phyloP scores from a whole-genome alignment of 2,797 vertebrate genomes.

The Mormyrus hasselquistii region DNA sequence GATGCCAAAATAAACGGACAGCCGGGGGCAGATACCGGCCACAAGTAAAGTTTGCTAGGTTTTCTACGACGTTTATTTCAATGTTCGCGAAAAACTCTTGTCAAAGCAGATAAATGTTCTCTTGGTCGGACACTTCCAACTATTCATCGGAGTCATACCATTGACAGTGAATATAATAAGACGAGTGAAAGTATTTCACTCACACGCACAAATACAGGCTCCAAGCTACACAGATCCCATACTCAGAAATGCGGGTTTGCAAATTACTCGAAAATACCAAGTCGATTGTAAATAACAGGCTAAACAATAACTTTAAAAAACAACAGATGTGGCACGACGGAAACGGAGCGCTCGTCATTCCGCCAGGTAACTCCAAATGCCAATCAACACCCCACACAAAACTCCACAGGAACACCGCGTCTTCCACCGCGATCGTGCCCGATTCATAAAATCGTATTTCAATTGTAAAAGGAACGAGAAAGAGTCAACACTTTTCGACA shows the following conservation, averaged over 20 bases:
- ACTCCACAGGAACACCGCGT: background rate
- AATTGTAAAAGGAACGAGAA: background rate
- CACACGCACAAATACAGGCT: background rate
- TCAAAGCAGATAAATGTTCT: background rate
- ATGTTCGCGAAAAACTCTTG: background rate
- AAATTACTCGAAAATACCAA: background rate
- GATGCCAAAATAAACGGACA: background rate
- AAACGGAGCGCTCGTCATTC: background rate
- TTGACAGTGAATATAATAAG: background rate
- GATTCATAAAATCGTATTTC: background rate
- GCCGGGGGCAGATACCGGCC: background rate
- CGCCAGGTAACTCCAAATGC: background rate
- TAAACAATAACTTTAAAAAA: background rate
- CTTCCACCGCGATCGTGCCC: background rate
- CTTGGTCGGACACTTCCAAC: background rate
- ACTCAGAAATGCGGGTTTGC: background rate
- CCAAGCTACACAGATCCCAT: background rate
- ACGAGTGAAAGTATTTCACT: background rate
- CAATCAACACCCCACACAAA: background rate
- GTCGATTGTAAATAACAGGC: background rate
- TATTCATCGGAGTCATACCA: background rate
- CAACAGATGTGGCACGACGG: background rate
- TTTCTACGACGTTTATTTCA: background rate
- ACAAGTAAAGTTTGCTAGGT: background rate
- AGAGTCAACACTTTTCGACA: background rate